A percentile compares a stretch with the other conserved stretches of the same genome.
phyloP scores from a whole-genome alignment of 2,113 vertebrate genomes.

The Nymphicus hollandicus region DNA sequence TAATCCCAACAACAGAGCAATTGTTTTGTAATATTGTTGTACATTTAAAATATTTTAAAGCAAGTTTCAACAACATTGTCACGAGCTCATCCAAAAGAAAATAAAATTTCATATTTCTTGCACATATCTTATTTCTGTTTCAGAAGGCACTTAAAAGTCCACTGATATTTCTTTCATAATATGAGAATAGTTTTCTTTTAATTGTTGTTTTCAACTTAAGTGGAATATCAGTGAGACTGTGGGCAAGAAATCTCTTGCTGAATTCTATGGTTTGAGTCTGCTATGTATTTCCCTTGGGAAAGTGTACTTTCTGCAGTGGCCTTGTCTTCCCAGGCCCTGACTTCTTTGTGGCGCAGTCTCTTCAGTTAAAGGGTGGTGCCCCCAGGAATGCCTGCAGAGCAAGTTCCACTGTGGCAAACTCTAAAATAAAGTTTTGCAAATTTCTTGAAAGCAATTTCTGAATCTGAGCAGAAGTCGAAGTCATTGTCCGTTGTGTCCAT shows the following conservation, averaged over 20 bases:
- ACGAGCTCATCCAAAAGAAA: not conserved
- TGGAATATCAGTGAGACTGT: not conserved
- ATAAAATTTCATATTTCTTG: not conserved
- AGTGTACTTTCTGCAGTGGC: not conserved
- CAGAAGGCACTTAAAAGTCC: not conserved
- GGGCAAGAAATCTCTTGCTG: not conserved
- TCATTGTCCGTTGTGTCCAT: not conserved
- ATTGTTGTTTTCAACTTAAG: not conserved
- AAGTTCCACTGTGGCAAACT: not conserved
- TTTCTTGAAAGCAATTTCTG: not conserved
- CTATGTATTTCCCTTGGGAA: not conserved
- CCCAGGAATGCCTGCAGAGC: not conserved
- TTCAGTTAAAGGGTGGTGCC: fast-evolving
- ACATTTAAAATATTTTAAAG: not conserved
- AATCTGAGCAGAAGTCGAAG: not conserved
- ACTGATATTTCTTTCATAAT: not conserved
- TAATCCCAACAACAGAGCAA: not conserved
- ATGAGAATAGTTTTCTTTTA: not conserved
- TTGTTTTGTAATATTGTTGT: not conserved
- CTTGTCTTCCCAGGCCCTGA: not conserved
- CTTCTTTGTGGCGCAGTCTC: not conserved
- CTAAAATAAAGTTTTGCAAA: not conserved
- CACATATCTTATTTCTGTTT: not conserved
- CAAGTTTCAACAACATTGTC: not conserved
- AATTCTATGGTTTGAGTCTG: not conserved